phyloP scores from a whole-genome alignment of 2,113 vertebrate genomes.

The Neodon shergylaensis region DNA sequence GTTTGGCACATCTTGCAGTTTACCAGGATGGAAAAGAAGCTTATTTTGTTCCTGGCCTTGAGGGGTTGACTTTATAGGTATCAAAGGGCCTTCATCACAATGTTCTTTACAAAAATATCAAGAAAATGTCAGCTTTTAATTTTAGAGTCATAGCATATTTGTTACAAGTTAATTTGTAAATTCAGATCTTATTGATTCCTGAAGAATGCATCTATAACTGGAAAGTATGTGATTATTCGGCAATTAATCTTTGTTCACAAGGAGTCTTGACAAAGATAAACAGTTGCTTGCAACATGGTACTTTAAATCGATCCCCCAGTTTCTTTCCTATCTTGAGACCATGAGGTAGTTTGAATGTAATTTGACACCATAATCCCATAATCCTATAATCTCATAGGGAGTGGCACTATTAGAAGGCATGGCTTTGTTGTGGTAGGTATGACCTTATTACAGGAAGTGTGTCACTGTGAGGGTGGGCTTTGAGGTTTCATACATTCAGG shows the following conservation, averaged over 20 bases:
- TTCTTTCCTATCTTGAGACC: background rate
- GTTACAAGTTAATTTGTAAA: background rate
- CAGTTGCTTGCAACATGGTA: background rate
- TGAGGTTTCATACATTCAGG: background rate
- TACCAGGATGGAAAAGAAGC: slow-evolving; percentile 7
- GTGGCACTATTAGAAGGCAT: background rate
- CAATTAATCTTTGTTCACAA: background rate
- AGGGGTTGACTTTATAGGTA: background rate
- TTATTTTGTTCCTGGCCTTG: background rate
- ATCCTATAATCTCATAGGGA: background rate
- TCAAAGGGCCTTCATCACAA: background rate
- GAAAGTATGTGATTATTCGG: background rate
- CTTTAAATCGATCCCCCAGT: background rate
- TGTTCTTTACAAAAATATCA: background rate
- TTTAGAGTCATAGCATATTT: background rate
- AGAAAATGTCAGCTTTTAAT: background rate
- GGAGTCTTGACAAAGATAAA: background rate
- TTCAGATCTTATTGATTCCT: background rate
- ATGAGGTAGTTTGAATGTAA: background rate
- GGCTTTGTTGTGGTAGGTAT: background rate
- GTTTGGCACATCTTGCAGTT: background rate
- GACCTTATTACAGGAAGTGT: background rate
- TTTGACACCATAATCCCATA: background rate
- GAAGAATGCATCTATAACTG: background rate
- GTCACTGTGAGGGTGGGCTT: background rate